phyloP scores from a whole-genome alignment of 2,888 invertebrate species.

The Drosophila stalkeri region DNA sequence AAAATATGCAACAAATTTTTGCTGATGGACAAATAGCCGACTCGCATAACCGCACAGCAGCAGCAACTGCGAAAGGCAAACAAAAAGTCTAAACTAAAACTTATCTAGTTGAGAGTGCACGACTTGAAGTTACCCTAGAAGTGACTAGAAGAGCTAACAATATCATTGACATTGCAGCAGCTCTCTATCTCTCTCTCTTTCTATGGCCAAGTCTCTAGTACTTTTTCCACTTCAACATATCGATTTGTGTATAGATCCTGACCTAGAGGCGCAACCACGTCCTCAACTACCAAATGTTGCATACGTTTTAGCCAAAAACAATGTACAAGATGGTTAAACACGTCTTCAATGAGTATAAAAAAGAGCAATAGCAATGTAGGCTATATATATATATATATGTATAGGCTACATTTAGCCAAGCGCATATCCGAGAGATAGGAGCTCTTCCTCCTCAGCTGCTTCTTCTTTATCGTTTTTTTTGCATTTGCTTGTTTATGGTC shows the following conservation, averaged over 20 bases:
- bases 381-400: neutral
- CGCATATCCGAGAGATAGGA: constrained; percentile 51
- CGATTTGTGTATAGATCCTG: neutral
- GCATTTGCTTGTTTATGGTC: constrained; percentile 62
- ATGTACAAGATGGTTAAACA: neutral
- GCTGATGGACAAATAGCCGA: constrained; percentile 45
- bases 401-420: constrained; percentile 48
- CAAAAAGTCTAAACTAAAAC: neutral
- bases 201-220: too few species aligned
- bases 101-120: neutral
- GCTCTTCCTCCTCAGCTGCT: constrained; percentile 18
- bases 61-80: neutral
- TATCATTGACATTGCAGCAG: neutral
- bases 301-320: neutral
- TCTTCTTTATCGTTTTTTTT: constrained; percentile 46
- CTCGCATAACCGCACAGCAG: constrained; percentile 16
- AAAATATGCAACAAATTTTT: constrained; percentile 65
- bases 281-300: neutral
- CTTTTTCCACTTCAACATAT: neutral
- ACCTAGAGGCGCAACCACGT: neutral
- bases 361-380: neutral
- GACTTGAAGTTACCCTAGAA: neutral
- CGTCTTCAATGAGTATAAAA: neutral
- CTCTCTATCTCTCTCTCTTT: too few species aligned
- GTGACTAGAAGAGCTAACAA: neutral